Conservation (phyloP, 37 sponge, comb jelly and placozoan genomes). For the Lycopodina hypogea region DNA sequence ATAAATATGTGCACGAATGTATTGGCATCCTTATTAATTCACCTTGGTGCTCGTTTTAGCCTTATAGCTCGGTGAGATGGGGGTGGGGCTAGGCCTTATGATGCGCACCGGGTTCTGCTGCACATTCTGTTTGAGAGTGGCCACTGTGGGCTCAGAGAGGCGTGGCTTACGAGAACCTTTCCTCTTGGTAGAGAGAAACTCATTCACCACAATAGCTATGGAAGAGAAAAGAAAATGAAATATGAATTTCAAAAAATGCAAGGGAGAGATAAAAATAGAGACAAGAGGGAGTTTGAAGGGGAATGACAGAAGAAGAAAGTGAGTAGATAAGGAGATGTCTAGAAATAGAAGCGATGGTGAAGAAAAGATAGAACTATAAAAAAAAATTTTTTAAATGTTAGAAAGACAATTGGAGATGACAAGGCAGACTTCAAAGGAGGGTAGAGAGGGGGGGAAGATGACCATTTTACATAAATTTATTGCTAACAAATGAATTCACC, state of each 20-base stretch:
- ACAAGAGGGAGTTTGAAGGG: no score
- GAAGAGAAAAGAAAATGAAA: background rate
- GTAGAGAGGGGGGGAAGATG: background rate
- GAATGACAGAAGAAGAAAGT: no score
- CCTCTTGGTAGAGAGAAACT: constrained; percentile 6
- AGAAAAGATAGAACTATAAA: no score
- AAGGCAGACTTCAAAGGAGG: background rate
- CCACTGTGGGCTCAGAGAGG: constrained; percentile 32
- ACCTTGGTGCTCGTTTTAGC: constrained; percentile 27
- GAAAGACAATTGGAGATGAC: background rate
- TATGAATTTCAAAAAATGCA: no score
- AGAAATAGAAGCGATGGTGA: background rate
- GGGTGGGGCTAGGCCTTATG: constrained; percentile 50
- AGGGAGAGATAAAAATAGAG: background rate
- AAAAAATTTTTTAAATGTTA: no score
- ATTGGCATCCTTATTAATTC: background rate
- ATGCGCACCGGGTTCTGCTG: constrained; percentile 28
- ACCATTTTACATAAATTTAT: background rate
- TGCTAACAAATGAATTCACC: no score
- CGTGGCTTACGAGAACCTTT: constrained; percentile 26
- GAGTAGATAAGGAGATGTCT: background rate
- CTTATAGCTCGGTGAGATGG: constrained; percentile 64
- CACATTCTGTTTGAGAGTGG: constrained; percentile 33
- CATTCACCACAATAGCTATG: constrained; percentile 14
- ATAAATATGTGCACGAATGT: background rate